Conservation (phyloP, 2,888 invertebrate genomes). For the Laspeyria flexula region DNA sequence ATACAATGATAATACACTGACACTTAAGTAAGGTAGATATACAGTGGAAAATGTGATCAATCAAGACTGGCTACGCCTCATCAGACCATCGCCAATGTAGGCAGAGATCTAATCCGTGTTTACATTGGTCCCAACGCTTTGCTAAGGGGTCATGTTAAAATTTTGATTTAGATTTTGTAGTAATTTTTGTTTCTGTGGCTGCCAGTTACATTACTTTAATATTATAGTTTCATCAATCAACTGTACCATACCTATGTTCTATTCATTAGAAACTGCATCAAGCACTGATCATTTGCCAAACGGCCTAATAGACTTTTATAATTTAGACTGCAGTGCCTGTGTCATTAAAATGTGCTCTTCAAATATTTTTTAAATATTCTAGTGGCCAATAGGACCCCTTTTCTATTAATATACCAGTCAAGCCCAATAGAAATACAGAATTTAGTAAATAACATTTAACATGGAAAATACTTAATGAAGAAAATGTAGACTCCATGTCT, state of each 20-base stretch:
- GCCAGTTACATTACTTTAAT: background rate
- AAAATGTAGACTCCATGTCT: constrained; percentile 34
- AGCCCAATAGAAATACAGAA: constrained; percentile 48
- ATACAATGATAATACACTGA: constrained; percentile 37
- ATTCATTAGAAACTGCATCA: constrained; percentile 1
- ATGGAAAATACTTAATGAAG: constrained; percentile 44
- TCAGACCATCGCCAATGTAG: constrained; percentile 37
- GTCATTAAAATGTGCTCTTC: constrained; percentile 6
- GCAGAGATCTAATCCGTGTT: constrained; percentile 51
- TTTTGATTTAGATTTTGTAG: constrained; percentile 15
- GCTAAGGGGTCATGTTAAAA: constrained; percentile 56
- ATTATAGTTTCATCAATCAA: background rate
- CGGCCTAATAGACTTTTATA: background rate
- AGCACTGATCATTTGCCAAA: constrained; percentile 8
- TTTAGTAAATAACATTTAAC: constrained; percentile 46
- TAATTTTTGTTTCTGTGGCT: constrained; percentile 16
- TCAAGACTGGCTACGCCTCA: constrained; percentile 33
- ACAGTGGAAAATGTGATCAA: constrained; percentile 26
- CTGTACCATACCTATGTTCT: background rate
- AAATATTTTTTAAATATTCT: constrained; percentile 28
- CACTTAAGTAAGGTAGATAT: constrained; percentile 21
- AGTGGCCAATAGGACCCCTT: constrained; percentile 47
- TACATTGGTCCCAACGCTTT: constrained; percentile 79
- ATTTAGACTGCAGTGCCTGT: constrained; percentile 7
- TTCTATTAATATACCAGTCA: constrained; percentile 49